Evolutionary conservation across 2,797 vertebrate genomes (phyloP), one percentile per base, ranked within the genome.

Genomic region (Chrosomus eos): DNA sequence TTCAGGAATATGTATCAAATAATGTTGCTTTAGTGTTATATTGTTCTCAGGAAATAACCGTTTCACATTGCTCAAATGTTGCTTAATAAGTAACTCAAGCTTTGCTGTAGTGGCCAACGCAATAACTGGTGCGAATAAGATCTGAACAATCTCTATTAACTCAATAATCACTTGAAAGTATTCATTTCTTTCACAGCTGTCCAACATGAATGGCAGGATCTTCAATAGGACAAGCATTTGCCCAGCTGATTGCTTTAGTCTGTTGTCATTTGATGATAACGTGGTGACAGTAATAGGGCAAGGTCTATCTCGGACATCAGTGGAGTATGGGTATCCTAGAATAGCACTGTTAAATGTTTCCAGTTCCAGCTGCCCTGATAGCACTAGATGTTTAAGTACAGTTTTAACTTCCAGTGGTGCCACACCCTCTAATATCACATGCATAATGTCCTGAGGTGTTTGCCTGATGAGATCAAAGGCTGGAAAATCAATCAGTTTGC

Each of bases 21-120:
- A 86, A 86, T 84, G 81, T 75, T 88, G 85, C 60, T 88, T 86
- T 77, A 77, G 81, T 48, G 36, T 38, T 38, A 38, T 38, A 19
- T 75, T 81, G 33, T 77, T 81, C 40, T 84, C 23, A 72, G 62
- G 51, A 83, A 88, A 84, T 43, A 88, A 51, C 26, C 0, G 36
- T 40, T 88, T 83, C 26, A 85, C 9, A n/a, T 79, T 53, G 67
- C 19, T 53, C 21, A 80, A 83, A 64, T 88, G 80, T 9, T 88
- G 67, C 58, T 85, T 80, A 33, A 80, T 82, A 73, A 82, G 80
- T n/a, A 40, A 26, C 80, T 83, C 80, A 45, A 86, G 58, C 33
- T 58, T 85, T 64, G 62, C n/a, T 60, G 70, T 75, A 66, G 38
- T 87, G 36, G 62, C 77, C 1, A 77, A 13, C 70, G 74, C 55